These are phyloP conservation scores for Harpegnathos saltator DNA, from an alignment of 1,140 invertebrate species.

Conservation along the genomic window DNA sequence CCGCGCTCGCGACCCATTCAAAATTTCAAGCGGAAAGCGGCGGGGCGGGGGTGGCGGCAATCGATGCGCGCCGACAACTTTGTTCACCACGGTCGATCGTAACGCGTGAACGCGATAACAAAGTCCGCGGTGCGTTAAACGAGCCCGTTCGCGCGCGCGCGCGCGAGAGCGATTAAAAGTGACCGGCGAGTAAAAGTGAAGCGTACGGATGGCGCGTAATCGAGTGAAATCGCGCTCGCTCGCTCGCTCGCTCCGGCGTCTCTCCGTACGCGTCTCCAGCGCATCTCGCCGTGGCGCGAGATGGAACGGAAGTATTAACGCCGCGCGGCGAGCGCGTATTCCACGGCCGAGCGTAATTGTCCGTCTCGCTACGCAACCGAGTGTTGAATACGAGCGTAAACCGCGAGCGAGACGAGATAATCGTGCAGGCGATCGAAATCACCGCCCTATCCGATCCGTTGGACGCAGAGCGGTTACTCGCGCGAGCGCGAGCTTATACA, in stretches of 20 bases:
- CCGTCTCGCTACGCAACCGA: slow-evolving; percentile 51
- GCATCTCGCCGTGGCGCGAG: slow-evolving; percentile 9
- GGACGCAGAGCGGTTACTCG: too few species aligned
- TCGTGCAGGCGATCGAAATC: slow-evolving; percentile 27
- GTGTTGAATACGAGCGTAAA: slow-evolving; percentile 48
- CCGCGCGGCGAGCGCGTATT: neutral
- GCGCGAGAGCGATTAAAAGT: neutral
- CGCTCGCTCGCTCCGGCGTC: neutral
- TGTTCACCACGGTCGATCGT: too few species aligned
- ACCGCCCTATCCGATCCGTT: too few species aligned
- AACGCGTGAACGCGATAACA: too few species aligned
- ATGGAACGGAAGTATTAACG: slow-evolving; percentile 63
- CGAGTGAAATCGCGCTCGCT: neutral
- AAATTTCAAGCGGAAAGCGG: too few species aligned
- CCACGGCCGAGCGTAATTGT: slow-evolving; percentile 62
- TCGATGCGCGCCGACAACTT: too few species aligned
- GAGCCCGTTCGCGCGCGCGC: too few species aligned
- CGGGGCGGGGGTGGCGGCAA: too few species aligned
- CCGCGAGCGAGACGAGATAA: slow-evolving; percentile 49
- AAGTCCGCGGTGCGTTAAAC: neutral
- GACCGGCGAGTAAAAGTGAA: slow-evolving; percentile 70
- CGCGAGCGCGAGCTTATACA: too few species aligned
- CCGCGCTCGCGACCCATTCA: neutral
- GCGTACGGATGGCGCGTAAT: slow-evolving; percentile 24
- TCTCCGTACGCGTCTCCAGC: neutral